Conservation (phyloP, 2,888 invertebrate genomes). For the Harpalus rubripes region DNA sequence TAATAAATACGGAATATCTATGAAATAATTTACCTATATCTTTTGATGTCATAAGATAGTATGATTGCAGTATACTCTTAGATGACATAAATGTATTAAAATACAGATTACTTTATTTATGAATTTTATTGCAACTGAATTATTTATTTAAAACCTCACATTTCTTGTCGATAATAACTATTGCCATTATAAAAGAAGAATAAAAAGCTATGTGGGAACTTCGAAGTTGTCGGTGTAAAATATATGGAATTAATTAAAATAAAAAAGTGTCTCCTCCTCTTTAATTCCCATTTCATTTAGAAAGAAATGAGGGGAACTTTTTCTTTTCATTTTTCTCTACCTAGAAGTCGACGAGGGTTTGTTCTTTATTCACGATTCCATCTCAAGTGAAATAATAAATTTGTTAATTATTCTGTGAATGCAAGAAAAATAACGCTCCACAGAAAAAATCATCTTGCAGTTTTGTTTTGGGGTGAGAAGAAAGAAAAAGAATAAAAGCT, state of each 20-base stretch:
- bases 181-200: too few species aligned
- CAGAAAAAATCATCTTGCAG: slow-evolving; percentile 14
- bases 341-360: slow-evolving; percentile 19
- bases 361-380: slow-evolving; percentile 30
- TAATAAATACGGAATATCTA: too few species aligned
- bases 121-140: too few species aligned
- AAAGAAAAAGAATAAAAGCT: neutral
- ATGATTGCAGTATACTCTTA: too few species aligned
- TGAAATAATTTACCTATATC: too few species aligned
- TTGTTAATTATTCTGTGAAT: slow-evolving; percentile 52
- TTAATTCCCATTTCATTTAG: slow-evolving; percentile 23
- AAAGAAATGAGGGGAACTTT: slow-evolving; percentile 8
- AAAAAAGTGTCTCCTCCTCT: slow-evolving; percentile 14
- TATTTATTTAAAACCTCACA: too few species aligned
- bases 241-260: slow-evolving; percentile 12
- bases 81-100: too few species aligned
- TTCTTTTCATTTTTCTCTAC: slow-evolving; percentile 26
- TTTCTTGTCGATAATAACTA: too few species aligned
- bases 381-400: slow-evolving; percentile 52
- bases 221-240: neutral
- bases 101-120: too few species aligned
- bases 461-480: slow-evolving; percentile 2
- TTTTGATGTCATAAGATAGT: too few species aligned
- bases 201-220: too few species aligned
- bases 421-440: slow-evolving; percentile 33